Evolutionary conservation across 2,113 vertebrate species (phyloP), one percentile per base, ranked within the genome.

Genomic region (Ellobius talpinus): DNA sequence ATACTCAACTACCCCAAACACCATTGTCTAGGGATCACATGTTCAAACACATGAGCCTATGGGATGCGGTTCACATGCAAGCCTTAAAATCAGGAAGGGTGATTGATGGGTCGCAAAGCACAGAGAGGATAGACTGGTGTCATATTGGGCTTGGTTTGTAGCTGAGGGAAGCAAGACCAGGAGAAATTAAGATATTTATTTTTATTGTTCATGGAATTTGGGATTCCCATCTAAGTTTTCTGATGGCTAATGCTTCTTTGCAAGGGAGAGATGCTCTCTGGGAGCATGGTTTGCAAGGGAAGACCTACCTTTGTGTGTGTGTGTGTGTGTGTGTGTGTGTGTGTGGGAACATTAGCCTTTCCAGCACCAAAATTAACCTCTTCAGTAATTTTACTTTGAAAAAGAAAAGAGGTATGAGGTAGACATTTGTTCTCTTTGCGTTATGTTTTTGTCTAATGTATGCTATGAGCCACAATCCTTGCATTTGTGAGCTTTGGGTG

Each of bases 381-480:
- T 77, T 65, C 45, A 87, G 0, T 91, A 84, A 74, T 94, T 94
- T 82, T 72, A 58, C n/a, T 85, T n/a, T 79, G 42, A 74, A 42
- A 76, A 39, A 76, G 61, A 12, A 84, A 55, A 79, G 87, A 88
- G 6, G 66, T 73, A 86, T 31, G 42, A 87, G 73, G 50, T 77
- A 89, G 68, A 90, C 3, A 33, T 31, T 74, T 91, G 23, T 39
- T 93, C 39, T 65, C 61, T 33, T 65, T 47, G 61, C 21, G 2
- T 95, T 87, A n/a, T 16, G 19, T 42, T 91, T 95, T 93, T 65
- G 47, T 24, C 17, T 86, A 70, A 39, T 31, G 7, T 68, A 50
- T 87, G 10, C 42, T 24, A 2, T 78, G 50, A 77, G 21, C 7
- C 66, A 33, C 17, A 76, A 31, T 61, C 31, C n/a, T 89, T 82